Evolutionary conservation across 2,113 vertebrate species (phyloP).

Genomic region (Ceyx cyanopectus): DNA sequence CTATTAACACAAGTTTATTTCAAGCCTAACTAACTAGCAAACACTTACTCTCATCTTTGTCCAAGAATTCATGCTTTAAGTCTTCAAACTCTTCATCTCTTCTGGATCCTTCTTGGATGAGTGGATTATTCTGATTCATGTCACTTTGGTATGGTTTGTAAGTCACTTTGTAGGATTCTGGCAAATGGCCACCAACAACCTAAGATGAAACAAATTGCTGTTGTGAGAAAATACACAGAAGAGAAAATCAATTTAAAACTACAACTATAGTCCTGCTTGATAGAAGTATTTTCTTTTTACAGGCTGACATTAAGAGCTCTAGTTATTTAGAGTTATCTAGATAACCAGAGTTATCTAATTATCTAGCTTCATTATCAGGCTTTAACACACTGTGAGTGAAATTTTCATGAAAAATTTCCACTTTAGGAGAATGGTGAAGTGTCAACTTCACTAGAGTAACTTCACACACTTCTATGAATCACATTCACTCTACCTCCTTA

Average conservation of each 20-base stretch:
- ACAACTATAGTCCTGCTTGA: neutral
- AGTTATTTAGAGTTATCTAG: neutral
- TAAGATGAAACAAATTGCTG: slow-evolving; percentile 76
- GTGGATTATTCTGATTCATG: slow-evolving; percentile 72
- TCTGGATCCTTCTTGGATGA: slow-evolving; percentile 64
- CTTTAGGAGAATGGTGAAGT: neutral
- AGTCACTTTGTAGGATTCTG: slow-evolving; percentile 81
- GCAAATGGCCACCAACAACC: slow-evolving; percentile 47
- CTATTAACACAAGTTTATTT: neutral
- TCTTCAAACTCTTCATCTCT: slow-evolving; percentile 81
- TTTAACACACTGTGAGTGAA: neutral
- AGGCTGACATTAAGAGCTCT: neutral
- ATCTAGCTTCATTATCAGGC: neutral
- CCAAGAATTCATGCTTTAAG: slow-evolving; percentile 88
- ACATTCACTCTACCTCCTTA: neutral
- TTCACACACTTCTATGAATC: neutral
- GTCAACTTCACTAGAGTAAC: neutral
- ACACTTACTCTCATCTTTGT: slow-evolving; percentile 84
- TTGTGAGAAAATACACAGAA: neutral
- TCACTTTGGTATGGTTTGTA: slow-evolving; percentile 87
- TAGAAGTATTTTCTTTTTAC: neutral
- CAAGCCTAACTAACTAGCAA: neutral
- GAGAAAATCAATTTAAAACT: slow-evolving; percentile 1
- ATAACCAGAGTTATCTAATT: too few species aligned
- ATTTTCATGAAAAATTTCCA: neutral